Percentiles rank a stretch among this genome's conserved stretches.
These are phyloP conservation scores for Lithophane semibrunnea DNA, from an alignment of 2,888 invertebrate genomes.

Conservation along the genomic window DNA sequence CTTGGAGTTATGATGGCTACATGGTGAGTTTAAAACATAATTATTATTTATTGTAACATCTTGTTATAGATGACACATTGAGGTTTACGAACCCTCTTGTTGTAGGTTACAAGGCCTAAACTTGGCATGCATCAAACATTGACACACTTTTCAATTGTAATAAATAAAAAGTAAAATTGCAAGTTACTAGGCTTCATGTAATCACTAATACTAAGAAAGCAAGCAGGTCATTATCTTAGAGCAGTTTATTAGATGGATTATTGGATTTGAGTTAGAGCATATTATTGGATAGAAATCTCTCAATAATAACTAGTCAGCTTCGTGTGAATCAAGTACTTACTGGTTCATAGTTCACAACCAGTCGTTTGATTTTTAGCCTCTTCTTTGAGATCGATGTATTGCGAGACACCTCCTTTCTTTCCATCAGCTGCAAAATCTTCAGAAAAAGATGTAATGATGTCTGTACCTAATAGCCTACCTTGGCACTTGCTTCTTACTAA, in stretches of 20 bases:
- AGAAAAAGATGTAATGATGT: background rate
- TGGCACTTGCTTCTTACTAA: slow-evolving; percentile 23
- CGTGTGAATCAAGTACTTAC: background rate
- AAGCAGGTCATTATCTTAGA: background rate
- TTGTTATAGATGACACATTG: background rate
- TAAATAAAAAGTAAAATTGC: background rate
- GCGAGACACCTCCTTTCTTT: background rate
- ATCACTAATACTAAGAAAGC: background rate
- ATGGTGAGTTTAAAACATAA: slow-evolving; percentile 91
- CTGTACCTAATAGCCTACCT: slow-evolving; percentile 16
- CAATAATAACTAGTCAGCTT: background rate
- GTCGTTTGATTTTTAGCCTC: background rate
- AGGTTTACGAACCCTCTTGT: background rate
- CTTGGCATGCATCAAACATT: background rate
- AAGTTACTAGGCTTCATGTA: background rate
- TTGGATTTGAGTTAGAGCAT: background rate
- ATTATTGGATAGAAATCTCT: background rate
- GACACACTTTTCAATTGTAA: background rate
- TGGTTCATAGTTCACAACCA: background rate
- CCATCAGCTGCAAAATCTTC: background rate
- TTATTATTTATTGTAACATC: background rate
- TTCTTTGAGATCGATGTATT: background rate
- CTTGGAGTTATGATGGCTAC: slow-evolving; percentile 98
- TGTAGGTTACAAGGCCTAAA: no score
- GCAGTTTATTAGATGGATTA: no score